Conservation (phyloP, 2,113 vertebrate genomes). For the Notothenia coriiceps region DNA sequence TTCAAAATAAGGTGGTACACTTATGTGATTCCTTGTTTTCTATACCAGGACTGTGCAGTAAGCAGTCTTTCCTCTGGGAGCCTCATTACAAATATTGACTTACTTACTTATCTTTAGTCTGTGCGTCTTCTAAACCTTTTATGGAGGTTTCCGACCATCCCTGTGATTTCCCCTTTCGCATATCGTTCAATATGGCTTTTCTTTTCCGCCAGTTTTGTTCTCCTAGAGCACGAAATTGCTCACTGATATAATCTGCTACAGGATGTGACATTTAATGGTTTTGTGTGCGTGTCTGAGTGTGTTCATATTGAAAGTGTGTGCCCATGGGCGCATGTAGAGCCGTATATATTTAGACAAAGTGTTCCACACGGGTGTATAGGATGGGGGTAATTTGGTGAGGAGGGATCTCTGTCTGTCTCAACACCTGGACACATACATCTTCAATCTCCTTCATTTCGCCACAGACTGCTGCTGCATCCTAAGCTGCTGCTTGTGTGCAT, state of each 20-base stretch:
- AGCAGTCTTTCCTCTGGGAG: conserved; percentile 21
- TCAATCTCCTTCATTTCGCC: conserved; percentile 76
- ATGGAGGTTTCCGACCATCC: conserved; percentile 24
- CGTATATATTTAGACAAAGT: conserved; percentile 60
- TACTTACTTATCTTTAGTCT: conserved; percentile 35
- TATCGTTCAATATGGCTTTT: conserved; percentile 61
- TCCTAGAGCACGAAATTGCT: conserved; percentile 69
- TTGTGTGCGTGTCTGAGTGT: conserved; percentile 40
- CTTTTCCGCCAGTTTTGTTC: conserved; percentile 60
- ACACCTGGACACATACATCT: conserved; percentile 79
- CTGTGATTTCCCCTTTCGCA: conserved; percentile 53
- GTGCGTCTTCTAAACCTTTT: conserved; percentile 36
- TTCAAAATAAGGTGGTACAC: conserved; percentile 1
- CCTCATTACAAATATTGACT: conserved; percentile 8
- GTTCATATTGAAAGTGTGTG: conserved; percentile 38
- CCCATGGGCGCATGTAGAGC: conserved; percentile 29
- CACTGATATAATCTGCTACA: conserved; percentile 66
- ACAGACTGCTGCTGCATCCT: conserved; percentile 62
- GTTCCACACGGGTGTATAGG: conserved; percentile 44
- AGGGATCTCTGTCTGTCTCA: conserved; percentile 73
- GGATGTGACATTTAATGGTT: conserved; percentile 66
- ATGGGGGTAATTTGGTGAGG: conserved; percentile 71
- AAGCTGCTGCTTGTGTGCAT: conserved; percentile 76
- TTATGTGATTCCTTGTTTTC: conserved; percentile 12
- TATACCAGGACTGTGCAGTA: background rate